Evolutionary conservation across 1,140 invertebrate genomes (phyloP).

Genomic region (Araneus ventricosus): DNA sequence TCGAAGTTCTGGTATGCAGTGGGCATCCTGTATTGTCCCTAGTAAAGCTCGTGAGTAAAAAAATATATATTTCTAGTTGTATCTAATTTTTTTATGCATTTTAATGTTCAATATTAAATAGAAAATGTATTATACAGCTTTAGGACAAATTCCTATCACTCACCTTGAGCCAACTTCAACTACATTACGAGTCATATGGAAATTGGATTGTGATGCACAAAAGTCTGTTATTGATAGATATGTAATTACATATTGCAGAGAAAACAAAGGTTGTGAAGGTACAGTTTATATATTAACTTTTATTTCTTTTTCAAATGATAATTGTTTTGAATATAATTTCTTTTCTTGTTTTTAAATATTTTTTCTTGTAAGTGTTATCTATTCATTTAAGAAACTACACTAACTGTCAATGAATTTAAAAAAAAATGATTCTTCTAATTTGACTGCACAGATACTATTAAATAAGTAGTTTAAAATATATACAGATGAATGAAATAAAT

Average conservation of each 20-base stretch:
- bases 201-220: slow-evolving; percentile 65
- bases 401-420: too few relatives aligned
- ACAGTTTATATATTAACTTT: neutral
- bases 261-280: slow-evolving; percentile 47
- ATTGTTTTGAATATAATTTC: too few relatives aligned
- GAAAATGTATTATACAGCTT: slow-evolving; percentile 19
- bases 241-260: slow-evolving; percentile 60
- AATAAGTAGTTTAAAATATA: too few relatives aligned
- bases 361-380: too few relatives aligned
- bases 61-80: neutral
- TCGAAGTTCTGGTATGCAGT: slow-evolving; percentile 72
- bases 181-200: slow-evolving; percentile 61
- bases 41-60: slow-evolving; percentile 56
- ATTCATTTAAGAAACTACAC: too few relatives aligned
- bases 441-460: too few relatives aligned
- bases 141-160: slow-evolving; percentile 60
- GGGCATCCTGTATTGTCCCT: slow-evolving; percentile 75
- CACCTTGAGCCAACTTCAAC: slow-evolving; percentile 37
- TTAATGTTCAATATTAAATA: neutral
- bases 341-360: too few relatives aligned
- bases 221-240: slow-evolving; percentile 68
- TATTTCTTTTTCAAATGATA: neutral
- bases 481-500: too few relatives aligned
- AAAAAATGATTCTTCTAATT: too few relatives aligned
- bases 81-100: neutral